phyloP scores from a whole-genome alignment of 2,113 vertebrate genomes.

The Verasper variegatus region DNA sequence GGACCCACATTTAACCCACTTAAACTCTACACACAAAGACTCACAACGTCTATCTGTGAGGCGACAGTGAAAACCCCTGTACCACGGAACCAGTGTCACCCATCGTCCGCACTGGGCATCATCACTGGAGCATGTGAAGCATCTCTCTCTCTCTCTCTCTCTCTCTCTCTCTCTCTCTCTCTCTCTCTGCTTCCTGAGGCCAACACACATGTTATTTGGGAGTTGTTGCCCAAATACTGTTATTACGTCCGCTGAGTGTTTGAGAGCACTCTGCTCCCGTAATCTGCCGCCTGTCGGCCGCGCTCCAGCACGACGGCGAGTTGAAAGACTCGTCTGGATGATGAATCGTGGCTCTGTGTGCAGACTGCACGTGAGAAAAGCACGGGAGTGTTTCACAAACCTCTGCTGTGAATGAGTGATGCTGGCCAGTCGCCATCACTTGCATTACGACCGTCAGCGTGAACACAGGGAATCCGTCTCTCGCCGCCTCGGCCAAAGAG shows the following conservation, averaged over 20 bases:
- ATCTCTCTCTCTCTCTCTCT: neutral
- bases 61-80: too few species aligned
- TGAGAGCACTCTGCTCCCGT: neutral
- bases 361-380: slow-evolving; percentile 50
- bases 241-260: slow-evolving; percentile 23
- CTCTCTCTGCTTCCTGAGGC: neutral
- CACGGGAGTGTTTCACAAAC: slow-evolving; percentile 71
- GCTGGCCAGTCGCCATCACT: slow-evolving; percentile 67
- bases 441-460: slow-evolving; percentile 59
- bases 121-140: neutral
- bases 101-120: too few species aligned
- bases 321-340: slow-evolving; percentile 30
- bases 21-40: too few species aligned
- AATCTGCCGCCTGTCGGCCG: slow-evolving; percentile 8
- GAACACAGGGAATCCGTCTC: slow-evolving; percentile 43
- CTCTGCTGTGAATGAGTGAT: slow-evolving; percentile 73
- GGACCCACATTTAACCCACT: too few species aligned
- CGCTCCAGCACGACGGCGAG: neutral
- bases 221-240: slow-evolving; percentile 21
- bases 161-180: neutral
- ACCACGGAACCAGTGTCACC: too few species aligned
- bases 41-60: too few species aligned
- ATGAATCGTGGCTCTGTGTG: slow-evolving; percentile 56
- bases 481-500: slow-evolving; percentile 43
- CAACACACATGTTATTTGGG: slow-evolving; percentile 13